Evolutionary conservation across 2,113 vertebrate genomes (phyloP).

Genomic region (Benitochromis conjunctus): DNA sequence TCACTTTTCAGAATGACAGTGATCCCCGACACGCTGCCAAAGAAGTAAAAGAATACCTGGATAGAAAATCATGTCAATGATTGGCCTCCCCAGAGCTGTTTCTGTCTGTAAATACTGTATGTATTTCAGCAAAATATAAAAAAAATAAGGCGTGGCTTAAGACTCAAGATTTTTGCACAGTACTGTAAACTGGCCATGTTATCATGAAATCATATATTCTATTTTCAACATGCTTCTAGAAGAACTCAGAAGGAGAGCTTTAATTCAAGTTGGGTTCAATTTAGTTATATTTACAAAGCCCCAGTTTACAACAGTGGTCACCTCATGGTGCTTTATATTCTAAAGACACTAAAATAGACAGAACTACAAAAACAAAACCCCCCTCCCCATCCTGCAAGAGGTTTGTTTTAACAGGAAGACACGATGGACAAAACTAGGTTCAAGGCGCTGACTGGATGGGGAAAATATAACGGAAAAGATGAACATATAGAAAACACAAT

Average conservation of each 20-base stretch:
- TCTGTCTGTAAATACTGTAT: not conserved
- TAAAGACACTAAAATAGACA: not conserved
- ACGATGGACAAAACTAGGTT: not conserved
- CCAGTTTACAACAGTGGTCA: not conserved
- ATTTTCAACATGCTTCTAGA: not conserved
- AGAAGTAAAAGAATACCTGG: not conserved
- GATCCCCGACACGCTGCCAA: not conserved
- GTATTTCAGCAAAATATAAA: not conserved
- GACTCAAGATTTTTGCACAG: not conserved
- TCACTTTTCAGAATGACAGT: not conserved
- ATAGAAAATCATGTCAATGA: not conserved
- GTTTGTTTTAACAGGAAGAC: not conserved
- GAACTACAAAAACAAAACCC: not conserved
- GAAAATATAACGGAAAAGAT: not conserved
- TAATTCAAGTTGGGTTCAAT: not conserved
- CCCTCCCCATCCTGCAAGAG: not conserved
- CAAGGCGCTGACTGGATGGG: not conserved
- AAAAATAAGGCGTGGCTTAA: not conserved
- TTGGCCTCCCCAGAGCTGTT: not conserved
- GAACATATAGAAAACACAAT: not conserved
- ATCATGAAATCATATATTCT: not conserved
- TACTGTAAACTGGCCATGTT: not conserved
- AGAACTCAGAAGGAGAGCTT: not conserved
- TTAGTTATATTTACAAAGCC: not conserved
- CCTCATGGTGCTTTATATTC: not conserved